Evolutionary conservation across 2,888 invertebrate genomes (phyloP), one percentile per base, ranked within the genome.

Genomic region (Athalia circularis): DNA sequence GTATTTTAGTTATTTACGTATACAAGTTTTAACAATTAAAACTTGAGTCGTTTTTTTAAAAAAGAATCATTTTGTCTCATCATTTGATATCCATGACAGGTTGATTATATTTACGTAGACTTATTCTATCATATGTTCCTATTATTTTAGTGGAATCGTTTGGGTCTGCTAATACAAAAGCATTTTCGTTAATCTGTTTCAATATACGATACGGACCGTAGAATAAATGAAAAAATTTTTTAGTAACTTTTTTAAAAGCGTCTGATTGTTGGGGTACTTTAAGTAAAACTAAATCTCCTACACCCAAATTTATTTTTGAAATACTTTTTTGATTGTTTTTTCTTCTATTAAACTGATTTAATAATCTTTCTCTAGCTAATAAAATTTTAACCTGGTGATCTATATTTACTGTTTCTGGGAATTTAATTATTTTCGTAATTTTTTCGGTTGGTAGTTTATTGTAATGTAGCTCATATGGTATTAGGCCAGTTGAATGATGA

Each of bases 231-330:
- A 54, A 54, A 54, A 54, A 54, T 54, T 54, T 54, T 47, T 45
- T 67, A 7, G 68, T 68, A 48, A 68, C 52, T 45, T 13, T 67
- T 8, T 67, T 47, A 45, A 67, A 50, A 67, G 67, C 67, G 45
- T 47, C 47, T 47, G 67, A 67, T 47, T 67, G 67, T 11, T 45
- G 29, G 3, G 67, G 67, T 45, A 67, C 47, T n/a, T 47, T 11
- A 7, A 68, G 47, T 15, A 68, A n/a, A 6, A 68, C 68, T 0
- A 68, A 45, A 68, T 68, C 68, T 11, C 52, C 52, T n/a, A 52
- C 13, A n/a, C 48, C 13, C 2, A 68, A n/a, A 50, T 48, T 9
- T 15, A 68, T 45, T 50, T 48, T 68, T 1, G 68, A 68, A n/a
- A 6, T 48, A 5, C 29, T 68, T 48, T 50, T 68, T 48, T 68